phyloP scores from a whole-genome alignment of 2,797 vertebrate species.

The Macrochelys suwanniensis region DNA sequence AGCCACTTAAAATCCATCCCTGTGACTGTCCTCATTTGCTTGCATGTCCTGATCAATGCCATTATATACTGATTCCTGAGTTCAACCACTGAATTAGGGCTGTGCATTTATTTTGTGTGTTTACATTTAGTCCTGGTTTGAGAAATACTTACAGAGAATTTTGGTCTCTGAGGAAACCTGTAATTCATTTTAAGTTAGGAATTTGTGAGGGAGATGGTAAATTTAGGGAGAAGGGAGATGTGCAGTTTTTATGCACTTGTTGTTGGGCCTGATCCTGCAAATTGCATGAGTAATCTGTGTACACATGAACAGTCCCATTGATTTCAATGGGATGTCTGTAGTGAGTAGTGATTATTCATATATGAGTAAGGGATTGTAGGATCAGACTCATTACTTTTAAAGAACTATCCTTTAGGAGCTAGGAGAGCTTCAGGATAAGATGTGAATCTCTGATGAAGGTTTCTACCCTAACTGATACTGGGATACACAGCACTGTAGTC shows the following conservation, averaged over 20 bases:
- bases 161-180: constrained; percentile 8
- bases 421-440: constrained; percentile 47
- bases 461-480: constrained; percentile 31
- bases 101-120: background rate
- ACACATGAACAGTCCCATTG: background rate
- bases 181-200: constrained; percentile 28
- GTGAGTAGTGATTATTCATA: constrained; percentile 16
- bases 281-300: background rate
- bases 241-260: constrained; percentile 15
- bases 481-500: constrained; percentile 30
- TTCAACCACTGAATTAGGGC: background rate
- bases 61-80: background rate
- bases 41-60: background rate
- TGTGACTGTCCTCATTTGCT: background rate
- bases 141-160: background rate
- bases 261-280: background rate
- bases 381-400: constrained; percentile 53
- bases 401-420: constrained; percentile 20
- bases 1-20: background rate
- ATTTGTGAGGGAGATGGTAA: constrained; percentile 14
- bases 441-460: constrained; percentile 13
- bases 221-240: constrained; percentile 1
- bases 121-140: background rate
- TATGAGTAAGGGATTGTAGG: background rate
- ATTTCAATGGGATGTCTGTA: background rate